Base-by-base conservation (phyloP, 1,140 invertebrate genomes). In the Ooceraea biroi region DNA sequence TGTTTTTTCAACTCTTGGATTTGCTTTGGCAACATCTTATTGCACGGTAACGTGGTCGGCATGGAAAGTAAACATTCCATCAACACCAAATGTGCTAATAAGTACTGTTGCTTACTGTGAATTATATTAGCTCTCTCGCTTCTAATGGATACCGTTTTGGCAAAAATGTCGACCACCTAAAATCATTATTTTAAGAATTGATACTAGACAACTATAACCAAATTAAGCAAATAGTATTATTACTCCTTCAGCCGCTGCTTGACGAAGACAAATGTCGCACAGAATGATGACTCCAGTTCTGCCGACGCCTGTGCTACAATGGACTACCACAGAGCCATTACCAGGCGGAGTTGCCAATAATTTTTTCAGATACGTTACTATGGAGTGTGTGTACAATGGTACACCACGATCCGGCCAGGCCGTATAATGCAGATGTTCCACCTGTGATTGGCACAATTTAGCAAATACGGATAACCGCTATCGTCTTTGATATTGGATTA, bases 361-460 rank as follows among this genome's bases (percentile, higher is more conserved):
- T 95, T 92, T 96, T 95, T 87, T 96, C 91, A 97, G 92, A 89
- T 97, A 96, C 3, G 96, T 95, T 7, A 96, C 96, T 30, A 97
- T 95, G 0, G 96, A 96, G n/a, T 97, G 94, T 1, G 96, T 96
- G 89, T 96, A 96, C 63, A 96, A 95, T 0, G 96, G 97, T 0
- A 97, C 96, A 0, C 98, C 99, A 90, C 99, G 98, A 93, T 99
- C 99, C 0, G 99, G 99, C 99, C 99, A 99, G 12, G 98, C 98
- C 3, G 99, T 99, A 92, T 99, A 99, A 94, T 99, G 99, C 77
- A 99, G 95, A 92, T 99, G 99, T 89, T 98, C 97, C 12, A 99
- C 96, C 95, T 99, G 98, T 95, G 74, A 44, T 50, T 46, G 1
- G 60, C 41, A 50, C 17, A 44, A 50, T 69, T 36, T 12, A 71